Evolutionary conservation across 2,888 invertebrate genomes (phyloP), one percentile per base, ranked within the genome.

Genomic region (Apoda limacodes): DNA sequence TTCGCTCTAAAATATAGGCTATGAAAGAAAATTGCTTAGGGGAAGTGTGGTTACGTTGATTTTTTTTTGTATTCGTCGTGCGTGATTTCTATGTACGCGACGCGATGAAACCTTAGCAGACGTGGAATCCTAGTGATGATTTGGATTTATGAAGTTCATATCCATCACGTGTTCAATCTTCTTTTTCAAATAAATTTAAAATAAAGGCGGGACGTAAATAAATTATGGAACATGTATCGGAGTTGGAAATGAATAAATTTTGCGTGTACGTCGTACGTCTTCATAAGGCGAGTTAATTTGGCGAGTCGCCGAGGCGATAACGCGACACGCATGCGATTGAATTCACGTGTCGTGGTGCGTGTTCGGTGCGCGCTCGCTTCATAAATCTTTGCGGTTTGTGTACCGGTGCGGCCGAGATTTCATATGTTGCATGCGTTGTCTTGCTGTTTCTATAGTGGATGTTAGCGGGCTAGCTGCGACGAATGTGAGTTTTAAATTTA

Each of bases 11-110:
- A 67, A 68, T 71, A 70, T 71, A 61, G 66, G 59, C 61, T 64
- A 66, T 64, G 64, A 66, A 66, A 64, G 69, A 60, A 72, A 72
- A 76, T 69, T 69, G 69, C 58, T 61, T 48, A 50, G 62, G 61
- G 55, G 62, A 66, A 65, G 66, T 69, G 69, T 55, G 68, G 67
- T 60, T 62, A 63, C 65, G 59, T 66, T 74, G 70, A 72, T 76
- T 75, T 71, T 68, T 66, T 74, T 76, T 64, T 53, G 66, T 74
- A 72, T 75, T 75, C 68, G 70, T 72, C 66, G 70, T 66, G 66
- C 66, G 63, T 68, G 58, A n/a, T n/a, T n/a, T n/a, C n/a, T n/a
- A n/a, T n/a, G n/a, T n/a, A n/a, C n/a, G n/a, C n/a, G n/a, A n/a
- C n/a, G n/a, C n/a, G n/a, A n/a, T n/a, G n/a, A n/a, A n/a, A n/a